Conservation (phyloP, 2,797 vertebrate genomes). For the Momotus momota region DNA sequence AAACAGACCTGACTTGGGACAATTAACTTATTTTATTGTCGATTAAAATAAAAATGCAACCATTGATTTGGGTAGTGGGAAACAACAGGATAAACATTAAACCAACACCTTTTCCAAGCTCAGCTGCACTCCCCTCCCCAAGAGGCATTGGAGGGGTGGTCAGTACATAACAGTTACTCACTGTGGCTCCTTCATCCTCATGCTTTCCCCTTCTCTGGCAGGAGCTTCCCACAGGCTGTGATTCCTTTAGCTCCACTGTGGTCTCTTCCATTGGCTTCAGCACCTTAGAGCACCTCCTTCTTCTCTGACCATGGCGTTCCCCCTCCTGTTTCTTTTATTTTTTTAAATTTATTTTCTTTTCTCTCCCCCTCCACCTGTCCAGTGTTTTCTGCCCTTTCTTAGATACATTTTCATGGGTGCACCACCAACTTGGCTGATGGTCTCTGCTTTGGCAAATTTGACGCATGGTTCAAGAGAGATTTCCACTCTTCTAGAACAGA, state of each 20-base stretch:
- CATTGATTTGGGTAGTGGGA: neutral
- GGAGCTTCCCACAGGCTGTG: neutral
- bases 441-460: neutral
- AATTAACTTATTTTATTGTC: neutral
- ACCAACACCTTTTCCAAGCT: neutral
- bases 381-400: neutral
- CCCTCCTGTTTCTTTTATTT: neutral
- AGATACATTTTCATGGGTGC: neutral
- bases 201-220: neutral
- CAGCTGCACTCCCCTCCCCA: neutral
- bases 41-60: neutral
- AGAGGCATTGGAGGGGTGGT: neutral
- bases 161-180: neutral
- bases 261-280: neutral
- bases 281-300: neutral
- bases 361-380: neutral
- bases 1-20: neutral
- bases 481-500: neutral
- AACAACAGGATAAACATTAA: neutral
- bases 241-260: neutral
- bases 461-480: neutral
- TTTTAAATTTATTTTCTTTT: neutral
- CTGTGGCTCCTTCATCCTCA: neutral
- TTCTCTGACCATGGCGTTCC: neutral
- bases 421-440: neutral